phyloP scores from a whole-genome alignment of 1,140 invertebrate genomes.

The Ericerus pela region DNA sequence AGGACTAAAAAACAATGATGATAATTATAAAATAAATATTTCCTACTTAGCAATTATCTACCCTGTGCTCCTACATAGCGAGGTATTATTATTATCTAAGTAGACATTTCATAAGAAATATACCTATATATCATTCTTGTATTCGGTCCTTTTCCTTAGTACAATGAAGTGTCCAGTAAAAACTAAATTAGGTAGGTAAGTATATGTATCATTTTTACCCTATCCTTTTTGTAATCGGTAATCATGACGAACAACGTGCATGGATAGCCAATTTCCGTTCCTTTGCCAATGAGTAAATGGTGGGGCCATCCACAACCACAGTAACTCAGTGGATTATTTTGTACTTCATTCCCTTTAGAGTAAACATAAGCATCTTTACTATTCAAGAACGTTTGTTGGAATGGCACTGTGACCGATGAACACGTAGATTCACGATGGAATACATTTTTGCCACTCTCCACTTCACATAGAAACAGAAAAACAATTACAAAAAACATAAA shows the following conservation, averaged over 20 bases:
- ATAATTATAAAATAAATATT: no score
- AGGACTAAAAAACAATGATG: no score
- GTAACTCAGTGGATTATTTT: slow-evolving; percentile 38
- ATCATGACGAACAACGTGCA: slow-evolving; percentile 67
- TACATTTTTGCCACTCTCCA: slow-evolving; percentile 37
- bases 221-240: slow-evolving; percentile 54
- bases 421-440: slow-evolving; percentile 37
- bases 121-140: no score
- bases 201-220: no score
- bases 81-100: no score
- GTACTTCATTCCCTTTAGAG: not conserved
- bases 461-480: slow-evolving; percentile 31
- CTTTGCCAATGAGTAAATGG: slow-evolving; percentile 64
- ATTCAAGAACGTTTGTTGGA: slow-evolving; percentile 43
- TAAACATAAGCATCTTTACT: slow-evolving; percentile 30
- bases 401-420: slow-evolving; percentile 45
- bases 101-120: no score
- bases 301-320: slow-evolving; percentile 79
- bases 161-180: no score
- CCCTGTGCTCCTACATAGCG: no score
- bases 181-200: no score
- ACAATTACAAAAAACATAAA: no score
- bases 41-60: no score
- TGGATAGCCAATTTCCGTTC: slow-evolving; percentile 44
- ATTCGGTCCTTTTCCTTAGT: no score